A percentile compares a stretch with the other conserved stretches of the same genome.
These are phyloP conservation scores for Hesperophylax magnus DNA, from an alignment of 1,140 invertebrate species.

Conservation along the genomic window DNA sequence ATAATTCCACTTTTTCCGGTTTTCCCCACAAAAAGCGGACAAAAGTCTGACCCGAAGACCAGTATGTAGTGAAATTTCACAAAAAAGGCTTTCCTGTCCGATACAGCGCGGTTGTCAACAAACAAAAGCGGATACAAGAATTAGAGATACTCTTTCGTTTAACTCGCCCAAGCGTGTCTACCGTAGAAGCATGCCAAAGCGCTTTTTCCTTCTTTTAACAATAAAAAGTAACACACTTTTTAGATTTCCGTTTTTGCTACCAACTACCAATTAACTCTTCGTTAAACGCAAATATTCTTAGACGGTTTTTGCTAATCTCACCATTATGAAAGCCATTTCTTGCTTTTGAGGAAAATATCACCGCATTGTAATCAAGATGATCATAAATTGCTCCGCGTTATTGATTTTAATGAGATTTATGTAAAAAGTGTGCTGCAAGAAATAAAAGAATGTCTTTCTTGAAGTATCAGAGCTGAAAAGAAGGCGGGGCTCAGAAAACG, in stretches of 20 bases:
- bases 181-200: background rate
- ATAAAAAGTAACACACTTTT: constrained; percentile 16
- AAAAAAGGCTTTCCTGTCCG: too few species aligned
- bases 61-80: too few species aligned
- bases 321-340: constrained; percentile 17
- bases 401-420: constrained; percentile 19
- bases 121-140: too few species aligned
- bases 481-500: too few species aligned
- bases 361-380: constrained; percentile 18
- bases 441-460: background rate
- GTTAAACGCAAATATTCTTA: constrained; percentile 21
- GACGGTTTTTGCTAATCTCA: constrained; percentile 5
- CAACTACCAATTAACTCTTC: constrained; percentile 29
- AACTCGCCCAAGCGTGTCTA: background rate
- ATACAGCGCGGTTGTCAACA: too few species aligned
- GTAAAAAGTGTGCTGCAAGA: background rate
- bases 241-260: constrained; percentile 13
- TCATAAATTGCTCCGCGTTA: constrained; percentile 13
- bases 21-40: too few species aligned
- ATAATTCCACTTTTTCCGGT: too few species aligned
- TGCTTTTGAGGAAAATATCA: constrained; percentile 13
- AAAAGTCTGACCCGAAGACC: too few species aligned
- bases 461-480: too few species aligned
- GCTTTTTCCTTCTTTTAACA: background rate
- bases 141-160: constrained; percentile 6